phyloP scores from a whole-genome alignment of 35 echinoderm and acorn worm genomes.

The Apostichopus californicus region DNA sequence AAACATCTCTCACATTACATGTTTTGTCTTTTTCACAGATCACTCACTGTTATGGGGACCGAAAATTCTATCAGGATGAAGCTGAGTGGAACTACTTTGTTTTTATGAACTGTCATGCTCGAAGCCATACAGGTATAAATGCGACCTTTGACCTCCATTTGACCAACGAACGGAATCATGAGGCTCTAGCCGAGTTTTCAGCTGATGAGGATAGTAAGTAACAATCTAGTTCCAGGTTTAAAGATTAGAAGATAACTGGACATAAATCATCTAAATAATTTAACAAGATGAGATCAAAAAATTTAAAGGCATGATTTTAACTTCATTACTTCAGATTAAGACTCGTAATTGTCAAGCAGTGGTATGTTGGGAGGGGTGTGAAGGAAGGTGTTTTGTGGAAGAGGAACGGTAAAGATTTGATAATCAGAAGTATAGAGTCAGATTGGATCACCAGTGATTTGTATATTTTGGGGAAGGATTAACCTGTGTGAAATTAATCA shows the following conservation, averaged over 20 bases:
- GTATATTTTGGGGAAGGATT: too few species aligned
- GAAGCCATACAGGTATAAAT: background rate
- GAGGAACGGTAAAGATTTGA: too few species aligned
- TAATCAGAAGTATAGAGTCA: too few species aligned
- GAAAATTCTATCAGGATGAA: too few species aligned
- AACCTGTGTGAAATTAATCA: too few species aligned
- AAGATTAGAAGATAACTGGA: background rate
- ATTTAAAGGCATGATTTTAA: background rate
- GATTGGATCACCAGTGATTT: too few species aligned
- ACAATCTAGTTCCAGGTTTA: background rate
- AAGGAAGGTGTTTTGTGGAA: too few species aligned
- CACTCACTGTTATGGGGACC: background rate
- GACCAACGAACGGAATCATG: background rate
- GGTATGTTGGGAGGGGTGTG: too few species aligned
- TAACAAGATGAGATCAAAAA: background rate
- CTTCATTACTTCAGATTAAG: background rate
- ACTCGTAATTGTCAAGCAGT: background rate
- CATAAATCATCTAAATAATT: background rate
- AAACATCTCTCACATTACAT: too few species aligned
- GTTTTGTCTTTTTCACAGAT: background rate
- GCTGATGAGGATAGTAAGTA: constrained; percentile 37
- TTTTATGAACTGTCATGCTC: background rate
- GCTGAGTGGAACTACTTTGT: too few species aligned
- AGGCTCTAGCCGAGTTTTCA: background rate
- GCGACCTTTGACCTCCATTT: constrained; percentile 1